phyloP scores from a whole-genome alignment of 2,888 invertebrate species.

The Sarcophaga rosellei region DNA sequence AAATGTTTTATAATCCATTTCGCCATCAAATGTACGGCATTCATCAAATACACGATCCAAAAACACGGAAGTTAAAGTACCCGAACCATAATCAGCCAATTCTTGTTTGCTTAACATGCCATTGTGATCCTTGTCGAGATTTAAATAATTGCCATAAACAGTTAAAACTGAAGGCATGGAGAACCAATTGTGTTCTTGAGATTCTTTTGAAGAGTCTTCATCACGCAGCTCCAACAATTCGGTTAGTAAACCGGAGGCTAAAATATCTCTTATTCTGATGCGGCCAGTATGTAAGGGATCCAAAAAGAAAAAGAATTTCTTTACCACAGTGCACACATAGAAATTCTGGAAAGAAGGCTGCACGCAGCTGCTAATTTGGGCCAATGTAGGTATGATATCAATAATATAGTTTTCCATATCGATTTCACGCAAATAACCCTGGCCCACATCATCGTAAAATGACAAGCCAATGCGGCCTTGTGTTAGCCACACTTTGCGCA shows the following conservation, averaged over 20 bases:
- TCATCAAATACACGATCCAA: constrained; percentile 97
- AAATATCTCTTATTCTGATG: constrained; percentile 94
- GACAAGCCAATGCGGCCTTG: constrained; percentile 97
- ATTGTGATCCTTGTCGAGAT: constrained; percentile 96
- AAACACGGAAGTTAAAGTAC: constrained; percentile 94
- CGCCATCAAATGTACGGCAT: constrained; percentile 95
- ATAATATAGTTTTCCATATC: constrained; percentile 97
- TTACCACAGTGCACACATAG: constrained; percentile 97
- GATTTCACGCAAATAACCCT: constrained; percentile 93
- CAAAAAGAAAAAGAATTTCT: constrained; percentile 97
- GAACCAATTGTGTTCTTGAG: constrained; percentile 95
- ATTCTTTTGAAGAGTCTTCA: constrained; percentile 90
- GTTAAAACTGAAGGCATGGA: constrained; percentile 93
- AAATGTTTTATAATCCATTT: constrained; percentile 99
- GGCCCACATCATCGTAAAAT: constrained; percentile 95
- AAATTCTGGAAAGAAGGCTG: constrained; percentile 97
- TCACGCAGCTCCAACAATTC: constrained; percentile 94
- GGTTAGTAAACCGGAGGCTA: constrained; percentile 90
- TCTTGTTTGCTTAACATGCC: constrained; percentile 97
- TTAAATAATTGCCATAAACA: constrained; percentile 96
- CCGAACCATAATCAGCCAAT: constrained; percentile 93
- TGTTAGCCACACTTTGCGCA: constrained; percentile 97
- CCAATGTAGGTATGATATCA: constrained; percentile 95
- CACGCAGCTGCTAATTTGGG: constrained; percentile 93
- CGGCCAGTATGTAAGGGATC: constrained; percentile 94